Percentiles rank a stretch among this genome's conserved stretches.
Conservation (phyloP, 92 coral and sea anemone genomes). For the Metridium senile region DNA sequence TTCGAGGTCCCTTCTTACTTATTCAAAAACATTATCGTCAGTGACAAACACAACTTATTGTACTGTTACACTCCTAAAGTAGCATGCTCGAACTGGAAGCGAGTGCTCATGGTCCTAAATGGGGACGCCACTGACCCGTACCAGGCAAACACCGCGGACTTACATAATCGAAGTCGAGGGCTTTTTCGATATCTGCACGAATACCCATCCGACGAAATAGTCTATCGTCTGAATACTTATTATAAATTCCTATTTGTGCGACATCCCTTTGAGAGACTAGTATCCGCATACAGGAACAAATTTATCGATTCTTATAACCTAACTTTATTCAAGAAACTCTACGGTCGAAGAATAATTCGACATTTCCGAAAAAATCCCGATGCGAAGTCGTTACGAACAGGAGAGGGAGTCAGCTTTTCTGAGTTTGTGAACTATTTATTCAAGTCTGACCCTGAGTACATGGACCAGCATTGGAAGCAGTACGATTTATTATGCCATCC, state of each 20-base stretch:
- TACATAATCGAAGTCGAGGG: constrained; percentile 85
- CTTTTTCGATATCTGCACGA: constrained; percentile 89
- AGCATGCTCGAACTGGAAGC: constrained; percentile 97
- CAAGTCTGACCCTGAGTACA: constrained; percentile 67
- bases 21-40: constrained; percentile 85
- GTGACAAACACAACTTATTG: constrained; percentile 76
- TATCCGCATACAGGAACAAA: constrained; percentile 96
- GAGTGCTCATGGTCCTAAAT: constrained; percentile 93
- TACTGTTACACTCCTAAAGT: constrained; percentile 94
- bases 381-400: constrained; percentile 60
- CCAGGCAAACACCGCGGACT: constrained; percentile 78
- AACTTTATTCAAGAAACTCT: constrained; percentile 80
- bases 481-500: constrained; percentile 91
- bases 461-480: constrained; percentile 91
- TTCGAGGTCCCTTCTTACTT: constrained; percentile 64
- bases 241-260: constrained; percentile 91
- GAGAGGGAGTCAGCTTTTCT: constrained; percentile 86
- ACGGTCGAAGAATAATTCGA: constrained; percentile 81
- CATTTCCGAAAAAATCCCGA: constrained; percentile 77
- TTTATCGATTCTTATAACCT: constrained; percentile 87
- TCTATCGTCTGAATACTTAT: constrained; percentile 78
- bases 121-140: constrained; percentile 93
- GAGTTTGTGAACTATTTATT: constrained; percentile 82
- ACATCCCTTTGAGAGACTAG: constrained; percentile 89
- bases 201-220: constrained; percentile 87